Evolutionary conservation across 2,113 vertebrate genomes (phyloP).

Genomic region (Cryptomyrus ogoouensis): DNA sequence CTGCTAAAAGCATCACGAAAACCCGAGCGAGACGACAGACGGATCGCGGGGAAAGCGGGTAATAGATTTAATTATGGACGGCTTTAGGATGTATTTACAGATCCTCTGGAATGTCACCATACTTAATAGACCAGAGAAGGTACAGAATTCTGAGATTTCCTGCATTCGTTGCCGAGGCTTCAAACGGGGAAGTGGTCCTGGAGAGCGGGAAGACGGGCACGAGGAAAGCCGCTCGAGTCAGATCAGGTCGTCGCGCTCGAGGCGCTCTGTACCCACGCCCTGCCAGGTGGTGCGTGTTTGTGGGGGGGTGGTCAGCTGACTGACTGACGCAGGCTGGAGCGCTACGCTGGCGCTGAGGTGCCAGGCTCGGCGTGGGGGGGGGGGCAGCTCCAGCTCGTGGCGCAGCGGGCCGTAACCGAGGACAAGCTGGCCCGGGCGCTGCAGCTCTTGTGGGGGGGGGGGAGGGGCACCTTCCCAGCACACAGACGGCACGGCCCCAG

Average conservation of each 20-base stretch:
- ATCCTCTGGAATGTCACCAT: not conserved
- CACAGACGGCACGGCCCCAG: constrained; percentile 50
- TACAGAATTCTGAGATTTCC: not conserved
- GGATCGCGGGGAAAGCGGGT: not conserved
- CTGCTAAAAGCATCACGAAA: not conserved
- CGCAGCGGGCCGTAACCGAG: constrained; percentile 39
- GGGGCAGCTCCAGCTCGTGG: constrained; percentile 40
- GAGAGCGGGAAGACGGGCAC: not conserved
- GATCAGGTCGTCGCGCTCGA: not conserved
- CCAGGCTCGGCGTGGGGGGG: constrained; percentile 45
- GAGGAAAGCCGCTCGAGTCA: not conserved
- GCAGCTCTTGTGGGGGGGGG: constrained; percentile 21
- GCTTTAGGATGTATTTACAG: not conserved
- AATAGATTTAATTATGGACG: not conserved
- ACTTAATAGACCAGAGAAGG: not conserved
- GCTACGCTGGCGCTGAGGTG: constrained; percentile 38
- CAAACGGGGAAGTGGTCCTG: not conserved
- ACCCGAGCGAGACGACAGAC: not conserved
- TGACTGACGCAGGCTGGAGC: constrained; percentile 28
- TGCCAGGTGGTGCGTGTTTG: constrained; percentile 27
- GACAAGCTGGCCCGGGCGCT: constrained; percentile 25
- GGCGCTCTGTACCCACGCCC: not conserved
- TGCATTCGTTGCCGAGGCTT: not conserved
- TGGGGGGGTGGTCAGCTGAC: constrained; percentile 25
- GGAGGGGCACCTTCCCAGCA: constrained; percentile 40